phyloP scores from a whole-genome alignment of 2,113 vertebrate species.

The Dicrurus megarhynchus region DNA sequence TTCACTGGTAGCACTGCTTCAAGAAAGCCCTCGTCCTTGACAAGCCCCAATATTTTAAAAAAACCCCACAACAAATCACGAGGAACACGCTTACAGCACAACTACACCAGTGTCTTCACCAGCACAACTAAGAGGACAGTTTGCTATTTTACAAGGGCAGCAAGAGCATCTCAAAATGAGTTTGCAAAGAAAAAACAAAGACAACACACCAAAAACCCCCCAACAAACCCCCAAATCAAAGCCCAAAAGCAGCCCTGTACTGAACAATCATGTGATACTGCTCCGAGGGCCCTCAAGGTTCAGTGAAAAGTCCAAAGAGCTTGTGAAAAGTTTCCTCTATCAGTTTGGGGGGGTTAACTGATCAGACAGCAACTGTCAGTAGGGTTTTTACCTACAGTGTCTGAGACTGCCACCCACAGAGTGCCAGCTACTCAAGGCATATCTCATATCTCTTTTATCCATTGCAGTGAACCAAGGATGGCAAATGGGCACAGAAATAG shows the following conservation, averaged over 20 bases:
- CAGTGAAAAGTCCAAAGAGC: background rate
- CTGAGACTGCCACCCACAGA: background rate
- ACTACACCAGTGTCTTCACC: background rate
- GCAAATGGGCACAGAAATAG: background rate
- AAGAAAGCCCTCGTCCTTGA: background rate
- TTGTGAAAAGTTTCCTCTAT: background rate
- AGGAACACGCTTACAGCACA: background rate
- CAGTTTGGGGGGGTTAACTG: background rate
- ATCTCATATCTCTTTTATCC: background rate
- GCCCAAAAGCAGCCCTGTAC: background rate
- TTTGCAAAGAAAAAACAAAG: background rate
- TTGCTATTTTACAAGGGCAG: background rate
- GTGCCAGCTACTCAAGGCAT: background rate
- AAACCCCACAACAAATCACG: background rate
- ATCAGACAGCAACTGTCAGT: background rate
- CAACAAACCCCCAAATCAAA: background rate
- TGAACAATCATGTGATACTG: background rate
- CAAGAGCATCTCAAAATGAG: background rate
- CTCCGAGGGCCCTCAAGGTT: background rate
- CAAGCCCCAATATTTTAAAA: background rate
- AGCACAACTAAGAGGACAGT: background rate
- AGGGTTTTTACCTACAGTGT: background rate
- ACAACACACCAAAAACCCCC: background rate
- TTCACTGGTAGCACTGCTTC: background rate
- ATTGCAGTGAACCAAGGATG: rapidly evolving